Evolutionary conservation across 2,113 vertebrate species (phyloP).

Genomic region (Campylorhamphus procurvoides): DNA sequence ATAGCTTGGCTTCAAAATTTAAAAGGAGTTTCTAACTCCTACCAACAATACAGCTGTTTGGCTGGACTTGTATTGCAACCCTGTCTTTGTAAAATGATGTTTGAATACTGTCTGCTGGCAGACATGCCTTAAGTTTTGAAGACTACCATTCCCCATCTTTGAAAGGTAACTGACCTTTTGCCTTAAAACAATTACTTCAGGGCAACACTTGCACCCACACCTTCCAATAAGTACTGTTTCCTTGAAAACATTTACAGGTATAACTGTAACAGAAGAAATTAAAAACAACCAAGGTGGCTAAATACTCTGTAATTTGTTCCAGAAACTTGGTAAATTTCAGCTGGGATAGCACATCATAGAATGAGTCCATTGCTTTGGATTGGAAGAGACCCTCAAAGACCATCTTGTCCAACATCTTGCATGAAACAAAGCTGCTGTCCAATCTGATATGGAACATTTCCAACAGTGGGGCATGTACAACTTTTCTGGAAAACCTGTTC

Average conservation of each 20-base stretch:
- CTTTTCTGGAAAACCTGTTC: neutral
- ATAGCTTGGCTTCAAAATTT: fast-evolving
- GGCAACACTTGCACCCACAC: neutral
- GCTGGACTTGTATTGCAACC: neutral
- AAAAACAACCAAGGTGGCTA: neutral
- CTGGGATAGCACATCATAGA: neutral
- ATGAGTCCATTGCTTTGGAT: neutral
- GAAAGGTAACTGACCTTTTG: neutral
- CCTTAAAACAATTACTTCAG: neutral
- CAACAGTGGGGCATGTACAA: fast-evolving
- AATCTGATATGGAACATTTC: neutral
- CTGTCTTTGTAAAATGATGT: neutral
- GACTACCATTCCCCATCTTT: too few relatives aligned
- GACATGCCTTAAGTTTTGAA: neutral
- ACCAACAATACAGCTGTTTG: neutral
- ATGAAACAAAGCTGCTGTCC: fast-evolving
- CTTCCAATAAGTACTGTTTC: neutral
- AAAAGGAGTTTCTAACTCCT: neutral
- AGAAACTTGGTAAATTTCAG: neutral
- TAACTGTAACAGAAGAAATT: neutral
- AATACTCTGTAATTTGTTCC: neutral
- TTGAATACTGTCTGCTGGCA: neutral
- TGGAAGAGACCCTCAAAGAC: neutral
- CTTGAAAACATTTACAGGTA: neutral
- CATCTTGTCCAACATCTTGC: neutral